Conservation (phyloP, 2,888 invertebrate species). For the Eulithis testata region DNA sequence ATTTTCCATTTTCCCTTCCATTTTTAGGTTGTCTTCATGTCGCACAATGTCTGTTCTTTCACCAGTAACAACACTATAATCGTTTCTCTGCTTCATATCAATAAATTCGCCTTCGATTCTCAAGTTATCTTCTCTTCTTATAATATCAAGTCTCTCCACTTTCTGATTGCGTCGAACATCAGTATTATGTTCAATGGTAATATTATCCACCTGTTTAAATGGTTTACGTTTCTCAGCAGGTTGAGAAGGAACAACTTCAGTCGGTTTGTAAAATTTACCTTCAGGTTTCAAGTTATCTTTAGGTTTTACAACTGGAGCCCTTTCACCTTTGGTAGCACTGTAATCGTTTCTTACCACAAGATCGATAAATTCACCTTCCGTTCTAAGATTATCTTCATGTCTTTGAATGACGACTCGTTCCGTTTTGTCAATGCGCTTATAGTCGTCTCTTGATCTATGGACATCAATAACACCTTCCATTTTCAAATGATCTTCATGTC, state of each 20-base stretch:
- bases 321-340: slow-evolving; percentile 84
- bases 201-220: slow-evolving; percentile 85
- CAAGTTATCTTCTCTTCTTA: slow-evolving; percentile 86
- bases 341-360: slow-evolving; percentile 80
- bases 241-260: slow-evolving; percentile 73
- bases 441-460: slow-evolving; percentile 83
- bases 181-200: slow-evolving; percentile 79
- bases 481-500: slow-evolving; percentile 87
- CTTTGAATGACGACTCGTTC: slow-evolving; percentile 81
- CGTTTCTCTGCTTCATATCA: slow-evolving; percentile 83
- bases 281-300: slow-evolving; percentile 88
- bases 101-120: slow-evolving; percentile 86
- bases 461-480: slow-evolving; percentile 87
- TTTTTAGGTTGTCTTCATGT: slow-evolving; percentile 87
- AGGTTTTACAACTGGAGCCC: slow-evolving; percentile 84
- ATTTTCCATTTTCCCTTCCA: slow-evolving; percentile 86
- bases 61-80: slow-evolving; percentile 78
- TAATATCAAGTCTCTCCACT: slow-evolving; percentile 85
- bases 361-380: slow-evolving; percentile 84
- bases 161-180: slow-evolving; percentile 67
- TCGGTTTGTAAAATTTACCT: slow-evolving; percentile 80
- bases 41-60: slow-evolving; percentile 81
- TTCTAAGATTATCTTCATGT: slow-evolving; percentile 85
- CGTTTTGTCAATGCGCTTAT: slow-evolving; percentile 80
- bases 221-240: slow-evolving; percentile 84